Evolutionary conservation across 2,888 invertebrate genomes (phyloP).

Genomic region (Diarsia brunnea): DNA sequence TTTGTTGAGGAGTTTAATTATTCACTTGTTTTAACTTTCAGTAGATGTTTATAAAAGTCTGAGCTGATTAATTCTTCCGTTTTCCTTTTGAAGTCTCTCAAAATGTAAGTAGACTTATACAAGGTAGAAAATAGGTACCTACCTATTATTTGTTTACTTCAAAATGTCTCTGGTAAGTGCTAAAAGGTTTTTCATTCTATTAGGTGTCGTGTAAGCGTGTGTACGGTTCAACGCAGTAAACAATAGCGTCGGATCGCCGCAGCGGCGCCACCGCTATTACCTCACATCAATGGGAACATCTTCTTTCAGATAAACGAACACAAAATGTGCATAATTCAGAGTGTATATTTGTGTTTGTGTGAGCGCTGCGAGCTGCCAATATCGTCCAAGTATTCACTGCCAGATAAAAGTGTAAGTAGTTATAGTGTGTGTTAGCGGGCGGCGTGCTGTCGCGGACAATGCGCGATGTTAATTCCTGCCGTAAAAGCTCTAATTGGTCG

Average conservation of each 20-base stretch:
- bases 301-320: slow-evolving; percentile 78
- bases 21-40: slow-evolving; percentile 25
- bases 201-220: slow-evolving; percentile 61
- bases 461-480: slow-evolving; percentile 85
- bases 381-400: slow-evolving; percentile 66
- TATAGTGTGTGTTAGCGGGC: slow-evolving; percentile 40
- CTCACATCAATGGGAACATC: slow-evolving; percentile 76
- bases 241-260: slow-evolving; percentile 76
- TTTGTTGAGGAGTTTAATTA: slow-evolving; percentile 27
- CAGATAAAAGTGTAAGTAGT: slow-evolving; percentile 67
- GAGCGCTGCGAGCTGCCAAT: slow-evolving; percentile 72
- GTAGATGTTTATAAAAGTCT: slow-evolving; percentile 15
- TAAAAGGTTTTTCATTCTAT: slow-evolving; percentile 70
- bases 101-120: not conserved
- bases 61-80: slow-evolving; percentile 22
- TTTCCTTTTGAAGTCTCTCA: slow-evolving; percentile 35
- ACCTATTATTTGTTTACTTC: slow-evolving; percentile 27
- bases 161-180: slow-evolving; percentile 56
- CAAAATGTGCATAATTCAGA: slow-evolving; percentile 75
- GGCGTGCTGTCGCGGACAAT: slow-evolving; percentile 74
- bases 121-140: not conserved
- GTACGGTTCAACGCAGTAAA: slow-evolving; percentile 69
- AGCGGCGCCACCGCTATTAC: slow-evolving; percentile 84
- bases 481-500: slow-evolving; percentile 88
- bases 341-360: slow-evolving; percentile 72